phyloP scores from a whole-genome alignment of 2,888 invertebrate genomes.

The Amiota minor region DNA sequence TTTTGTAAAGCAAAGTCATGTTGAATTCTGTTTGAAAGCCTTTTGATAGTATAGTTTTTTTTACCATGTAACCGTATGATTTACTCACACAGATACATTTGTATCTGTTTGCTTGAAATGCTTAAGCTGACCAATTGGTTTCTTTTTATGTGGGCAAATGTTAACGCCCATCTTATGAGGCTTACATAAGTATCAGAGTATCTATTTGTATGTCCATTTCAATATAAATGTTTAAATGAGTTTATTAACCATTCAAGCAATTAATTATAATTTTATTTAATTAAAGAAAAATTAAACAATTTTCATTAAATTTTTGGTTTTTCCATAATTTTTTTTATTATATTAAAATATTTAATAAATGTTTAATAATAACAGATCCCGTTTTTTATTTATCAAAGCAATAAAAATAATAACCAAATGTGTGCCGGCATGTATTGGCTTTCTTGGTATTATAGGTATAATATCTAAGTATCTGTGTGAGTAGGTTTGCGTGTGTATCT shows the following conservation, averaged over 20 bases:
- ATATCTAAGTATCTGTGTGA: slow-evolving; percentile 25
- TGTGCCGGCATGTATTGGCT: background rate
- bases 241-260: too few species aligned
- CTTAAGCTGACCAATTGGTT: slow-evolving; percentile 49
- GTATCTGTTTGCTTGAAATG: background rate
- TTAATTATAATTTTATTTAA: too few species aligned
- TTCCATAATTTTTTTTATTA: background rate
- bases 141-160: slow-evolving; percentile 40
- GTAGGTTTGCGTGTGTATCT: slow-evolving; percentile 14
- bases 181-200: too few species aligned
- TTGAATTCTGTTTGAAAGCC: too few species aligned
- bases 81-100: slow-evolving; percentile 34
- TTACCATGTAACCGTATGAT: slow-evolving; percentile 48
- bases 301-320: background rate
- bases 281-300: background rate
- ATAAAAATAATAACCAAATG: background rate
- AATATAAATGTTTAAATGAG: too few species aligned
- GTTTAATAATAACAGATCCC: slow-evolving; percentile 50
- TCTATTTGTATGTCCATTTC: too few species aligned
- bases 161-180: slow-evolving; percentile 35
- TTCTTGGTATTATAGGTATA: background rate
- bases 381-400: slow-evolving; percentile 29
- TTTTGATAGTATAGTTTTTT: slow-evolving; percentile 18
- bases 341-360: background rate
- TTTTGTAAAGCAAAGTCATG: too few species aligned